phyloP scores from a whole-genome alignment of 2,113 vertebrate genomes.

The Syrrhaptes paradoxus region DNA sequence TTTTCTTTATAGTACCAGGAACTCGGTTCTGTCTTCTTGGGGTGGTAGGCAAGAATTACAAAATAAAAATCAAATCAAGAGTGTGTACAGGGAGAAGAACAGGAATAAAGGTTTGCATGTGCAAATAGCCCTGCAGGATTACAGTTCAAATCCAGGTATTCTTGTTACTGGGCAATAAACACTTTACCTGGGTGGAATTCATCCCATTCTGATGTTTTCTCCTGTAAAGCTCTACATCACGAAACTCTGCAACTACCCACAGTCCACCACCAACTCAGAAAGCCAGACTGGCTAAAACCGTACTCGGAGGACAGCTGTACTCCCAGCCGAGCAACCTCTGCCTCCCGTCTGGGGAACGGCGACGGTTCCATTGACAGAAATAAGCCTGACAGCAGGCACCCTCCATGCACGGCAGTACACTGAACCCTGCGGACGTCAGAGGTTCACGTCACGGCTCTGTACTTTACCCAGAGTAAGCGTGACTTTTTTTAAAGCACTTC shows the following conservation, averaged over 20 bases:
- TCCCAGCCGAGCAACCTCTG: background rate
- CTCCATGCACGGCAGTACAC: background rate
- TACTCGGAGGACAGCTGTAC: background rate
- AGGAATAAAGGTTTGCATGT: background rate
- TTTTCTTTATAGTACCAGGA: background rate
- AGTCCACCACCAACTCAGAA: background rate
- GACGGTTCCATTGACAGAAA: background rate
- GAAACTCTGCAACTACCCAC: background rate
- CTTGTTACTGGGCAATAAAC: background rate
- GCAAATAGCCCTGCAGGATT: background rate
- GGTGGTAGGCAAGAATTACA: background rate
- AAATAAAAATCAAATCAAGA: background rate
- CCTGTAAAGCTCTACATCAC: background rate
- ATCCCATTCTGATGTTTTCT: background rate
- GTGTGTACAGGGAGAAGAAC: background rate
- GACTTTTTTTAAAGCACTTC: background rate
- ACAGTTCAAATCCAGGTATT: background rate
- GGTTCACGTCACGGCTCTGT: background rate
- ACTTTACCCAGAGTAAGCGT: background rate
- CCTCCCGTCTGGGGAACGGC: background rate
- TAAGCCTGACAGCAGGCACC: background rate
- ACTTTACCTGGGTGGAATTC: background rate
- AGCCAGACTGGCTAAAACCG: background rate
- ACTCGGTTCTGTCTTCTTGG: background rate
- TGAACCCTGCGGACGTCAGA: background rate